These are phyloP conservation scores for Brachyhypopomus gauderio DNA, from an alignment of 2,113 vertebrate genomes.

Conservation along the genomic window DNA sequence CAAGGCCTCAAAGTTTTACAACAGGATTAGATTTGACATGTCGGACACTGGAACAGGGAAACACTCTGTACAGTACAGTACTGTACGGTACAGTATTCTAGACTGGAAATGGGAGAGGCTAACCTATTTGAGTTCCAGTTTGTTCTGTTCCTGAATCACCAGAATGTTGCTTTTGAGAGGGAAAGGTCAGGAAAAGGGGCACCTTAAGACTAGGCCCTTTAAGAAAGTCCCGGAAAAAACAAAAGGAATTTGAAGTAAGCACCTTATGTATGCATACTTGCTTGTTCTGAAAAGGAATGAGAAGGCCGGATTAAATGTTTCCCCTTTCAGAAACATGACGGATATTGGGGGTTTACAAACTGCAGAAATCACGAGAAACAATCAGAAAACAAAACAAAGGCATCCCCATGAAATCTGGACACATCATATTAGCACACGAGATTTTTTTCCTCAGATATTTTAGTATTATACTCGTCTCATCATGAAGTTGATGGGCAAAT, in stretches of 20 bases:
- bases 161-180: background rate
- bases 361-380: conserved; percentile 1
- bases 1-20: conserved; percentile 25
- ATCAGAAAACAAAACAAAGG: conserved; percentile 10
- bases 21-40: background rate
- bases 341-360: background rate
- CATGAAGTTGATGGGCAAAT: conserved; percentile 30
- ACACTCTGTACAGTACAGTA: background rate
- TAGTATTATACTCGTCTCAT: conserved; percentile 29
- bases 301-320: conserved; percentile 1
- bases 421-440: conserved; percentile 25
- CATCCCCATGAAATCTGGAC: conserved; percentile 17
- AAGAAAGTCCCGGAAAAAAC: background rate
- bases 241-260: background rate
- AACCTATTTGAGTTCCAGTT: background rate
- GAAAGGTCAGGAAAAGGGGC: background rate
- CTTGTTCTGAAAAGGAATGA: background rate
- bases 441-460: background rate
- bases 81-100: background rate
- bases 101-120: background rate
- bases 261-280: background rate
- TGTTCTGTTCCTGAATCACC: background rate
- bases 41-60: conserved; percentile 41
- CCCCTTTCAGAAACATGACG: background rate
- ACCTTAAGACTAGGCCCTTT: background rate